These are phyloP conservation scores for Drosophila orena DNA, from an alignment of 1,140 invertebrate genomes.

Conservation along the genomic window DNA sequence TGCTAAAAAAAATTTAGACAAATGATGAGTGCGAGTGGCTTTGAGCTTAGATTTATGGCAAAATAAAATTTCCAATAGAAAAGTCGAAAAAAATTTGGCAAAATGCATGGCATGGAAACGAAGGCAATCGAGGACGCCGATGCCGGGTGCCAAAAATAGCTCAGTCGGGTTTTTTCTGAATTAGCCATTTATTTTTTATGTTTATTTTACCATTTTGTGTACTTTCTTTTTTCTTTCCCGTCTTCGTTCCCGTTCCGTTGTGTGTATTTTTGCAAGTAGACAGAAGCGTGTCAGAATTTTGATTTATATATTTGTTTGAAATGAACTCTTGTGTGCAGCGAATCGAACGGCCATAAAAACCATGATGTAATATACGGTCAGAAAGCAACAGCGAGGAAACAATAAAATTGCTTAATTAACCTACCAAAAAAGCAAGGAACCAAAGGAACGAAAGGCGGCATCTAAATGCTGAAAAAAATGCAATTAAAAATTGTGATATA, in stretches of 20 bases:
- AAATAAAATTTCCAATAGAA: constrained; percentile 76
- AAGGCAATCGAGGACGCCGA: constrained; percentile 52
- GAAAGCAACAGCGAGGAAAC: constrained; percentile 59
- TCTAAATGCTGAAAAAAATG: constrained; percentile 41
- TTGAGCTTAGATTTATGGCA: constrained; percentile 76
- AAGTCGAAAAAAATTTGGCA: constrained; percentile 27
- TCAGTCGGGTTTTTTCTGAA: constrained; percentile 54
- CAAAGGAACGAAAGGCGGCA: constrained; percentile 39
- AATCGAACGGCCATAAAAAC: constrained; percentile 61
- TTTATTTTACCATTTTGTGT: constrained; percentile 57
- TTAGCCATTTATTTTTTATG: constrained; percentile 47
- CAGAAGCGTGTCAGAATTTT: constrained; percentile 78
- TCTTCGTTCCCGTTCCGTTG: constrained; percentile 1
- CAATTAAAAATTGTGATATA: constrained; percentile 68
- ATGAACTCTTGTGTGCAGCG: constrained; percentile 55
- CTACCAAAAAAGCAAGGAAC: constrained; percentile 50
- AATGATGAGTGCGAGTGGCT: constrained; percentile 78
- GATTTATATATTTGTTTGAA: constrained; percentile 67
- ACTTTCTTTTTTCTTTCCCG: constrained; percentile 21
- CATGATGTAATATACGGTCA: constrained; percentile 65
- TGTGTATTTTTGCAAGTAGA: constrained; percentile 39
- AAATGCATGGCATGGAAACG: constrained; percentile 64
- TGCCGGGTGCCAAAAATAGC: constrained; percentile 58
- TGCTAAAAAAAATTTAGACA: constrained; percentile 72
- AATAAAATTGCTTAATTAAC: constrained; percentile 75